Conservation (phyloP, 2,888 invertebrate species). For the Yponomeuta sedellus region DNA sequence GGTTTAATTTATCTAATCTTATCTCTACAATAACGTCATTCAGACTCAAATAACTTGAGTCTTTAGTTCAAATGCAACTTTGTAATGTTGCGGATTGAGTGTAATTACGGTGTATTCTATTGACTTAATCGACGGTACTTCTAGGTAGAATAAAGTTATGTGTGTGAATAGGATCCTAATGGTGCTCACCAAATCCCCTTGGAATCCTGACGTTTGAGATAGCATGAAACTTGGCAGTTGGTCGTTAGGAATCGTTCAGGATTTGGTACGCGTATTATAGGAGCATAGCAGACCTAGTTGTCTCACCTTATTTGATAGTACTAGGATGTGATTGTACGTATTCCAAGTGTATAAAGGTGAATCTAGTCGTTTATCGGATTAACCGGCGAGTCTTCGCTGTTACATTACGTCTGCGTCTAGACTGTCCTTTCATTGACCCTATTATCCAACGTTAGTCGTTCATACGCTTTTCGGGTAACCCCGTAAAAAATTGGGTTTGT, state of each 20-base stretch:
- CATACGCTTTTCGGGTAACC: neutral
- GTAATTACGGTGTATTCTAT: too few species aligned
- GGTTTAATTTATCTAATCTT: slow-evolving; percentile 50
- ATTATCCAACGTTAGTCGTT: neutral
- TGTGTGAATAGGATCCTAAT: too few species aligned
- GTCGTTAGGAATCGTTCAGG: too few species aligned
- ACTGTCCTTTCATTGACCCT: neutral
- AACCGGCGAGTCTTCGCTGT: neutral
- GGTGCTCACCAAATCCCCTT: too few species aligned
- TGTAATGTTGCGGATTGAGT: slow-evolving; percentile 17
- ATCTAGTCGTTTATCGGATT: neutral
- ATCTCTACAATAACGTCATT: slow-evolving; percentile 55
- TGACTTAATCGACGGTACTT: too few species aligned
- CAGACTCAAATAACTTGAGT: slow-evolving; percentile 30
- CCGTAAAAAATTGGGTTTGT: neutral
- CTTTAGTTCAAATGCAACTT: slow-evolving; percentile 34
- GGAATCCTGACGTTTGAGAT: too few species aligned
- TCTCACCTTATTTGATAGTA: neutral
- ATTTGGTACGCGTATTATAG: too few species aligned
- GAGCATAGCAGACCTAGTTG: too few species aligned
- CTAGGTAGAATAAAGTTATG: too few species aligned
- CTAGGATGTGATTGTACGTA: neutral
- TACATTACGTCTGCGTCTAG: neutral
- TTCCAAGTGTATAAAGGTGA: neutral
- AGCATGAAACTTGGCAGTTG: too few species aligned